Base-by-base conservation (phyloP, 2,888 invertebrate genomes). In the Phortica okadai region DNA sequence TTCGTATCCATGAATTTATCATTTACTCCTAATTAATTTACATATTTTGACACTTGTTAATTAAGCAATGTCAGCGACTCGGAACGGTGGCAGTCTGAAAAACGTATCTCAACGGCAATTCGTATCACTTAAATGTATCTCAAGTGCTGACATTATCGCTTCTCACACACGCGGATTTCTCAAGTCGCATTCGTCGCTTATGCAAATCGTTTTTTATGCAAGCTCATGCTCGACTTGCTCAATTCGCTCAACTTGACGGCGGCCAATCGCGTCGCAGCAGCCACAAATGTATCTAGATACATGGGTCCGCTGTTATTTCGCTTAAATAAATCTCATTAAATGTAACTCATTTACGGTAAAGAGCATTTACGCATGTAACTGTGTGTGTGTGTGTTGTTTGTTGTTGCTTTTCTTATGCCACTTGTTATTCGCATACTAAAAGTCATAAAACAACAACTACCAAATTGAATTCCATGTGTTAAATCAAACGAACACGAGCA, bases 31-130 rank as follows among this genome's bases (percentile, higher is more conserved):
- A 72, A 78, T 82, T 80, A 82, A 89, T 88, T 89, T 89, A 89
- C 89, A 88, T 89, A 89, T 89, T 87, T 87, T 84, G 86, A 80
- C 89, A 88, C 89, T 88, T 86, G 87, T 82, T 89, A 87, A 89
- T 88, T 89, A 89, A 89, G 21, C 70, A 54, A 72, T 25, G 25
- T 69, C 16, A n/a, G 11, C 21, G 69, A 69, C 45, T 45, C 16
- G n/a, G 21, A 45, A 45, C 45, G 45, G 45, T 45, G 45, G 45
- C 45, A 66, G 7, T 14, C 10, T n/a, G 14, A 66, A 3, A 56
- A 72, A 56, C 16, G 54, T 72, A 54, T 54, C 70, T 50, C 54
- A 70, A 54, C 59, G 44, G 25, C 33, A 70, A 54, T 44, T 44
- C 56, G 11, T 42, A 72, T 72, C 70, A 56, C 21, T 72, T 21